Conservation (phyloP, 1,140 invertebrate species). For the Zelostemma sp. region DNA sequence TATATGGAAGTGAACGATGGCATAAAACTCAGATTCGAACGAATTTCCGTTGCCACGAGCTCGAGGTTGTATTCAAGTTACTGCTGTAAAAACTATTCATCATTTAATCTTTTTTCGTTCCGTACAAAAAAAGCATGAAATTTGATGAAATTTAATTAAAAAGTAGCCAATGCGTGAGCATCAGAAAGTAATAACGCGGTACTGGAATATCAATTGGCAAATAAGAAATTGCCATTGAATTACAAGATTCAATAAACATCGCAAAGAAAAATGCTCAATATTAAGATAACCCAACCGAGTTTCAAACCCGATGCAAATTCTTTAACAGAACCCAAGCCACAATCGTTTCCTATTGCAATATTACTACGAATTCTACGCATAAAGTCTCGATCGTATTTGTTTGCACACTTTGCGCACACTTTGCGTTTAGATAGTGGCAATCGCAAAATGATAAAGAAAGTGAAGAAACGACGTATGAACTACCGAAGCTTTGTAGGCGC, state of each 20-base stretch:
- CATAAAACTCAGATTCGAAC: slow-evolving; percentile 29
- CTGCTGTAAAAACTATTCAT: slow-evolving; percentile 25
- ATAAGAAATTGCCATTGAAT: too few species aligned
- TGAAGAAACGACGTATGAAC: slow-evolving; percentile 18
- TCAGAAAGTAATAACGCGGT: too few species aligned
- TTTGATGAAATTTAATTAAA: too few species aligned
- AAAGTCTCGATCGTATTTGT: slow-evolving; percentile 19
- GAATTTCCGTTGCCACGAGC: slow-evolving; percentile 25
- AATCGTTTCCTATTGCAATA: slow-evolving; percentile 15
- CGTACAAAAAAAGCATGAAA: too few species aligned
- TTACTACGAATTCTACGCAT: slow-evolving; percentile 19
- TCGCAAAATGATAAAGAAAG: slow-evolving; percentile 30
- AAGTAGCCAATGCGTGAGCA: too few species aligned
- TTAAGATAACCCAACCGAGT: too few species aligned
- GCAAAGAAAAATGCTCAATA: too few species aligned
- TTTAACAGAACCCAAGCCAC: slow-evolving; percentile 10
- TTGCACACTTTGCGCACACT: slow-evolving; percentile 4
- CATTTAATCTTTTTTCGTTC: too few species aligned
- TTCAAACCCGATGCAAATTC: slow-evolving; percentile 19
- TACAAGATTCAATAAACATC: too few species aligned
- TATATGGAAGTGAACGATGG: slow-evolving; percentile 29
- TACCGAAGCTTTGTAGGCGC: slow-evolving; percentile 7
- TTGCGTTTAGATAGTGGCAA: slow-evolving; percentile 11
- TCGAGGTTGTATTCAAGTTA: slow-evolving; percentile 18
- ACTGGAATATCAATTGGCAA: slow-evolving; percentile 8